Conservation (phyloP, 2,797 vertebrate genomes). For the Coreius guichenoti region DNA sequence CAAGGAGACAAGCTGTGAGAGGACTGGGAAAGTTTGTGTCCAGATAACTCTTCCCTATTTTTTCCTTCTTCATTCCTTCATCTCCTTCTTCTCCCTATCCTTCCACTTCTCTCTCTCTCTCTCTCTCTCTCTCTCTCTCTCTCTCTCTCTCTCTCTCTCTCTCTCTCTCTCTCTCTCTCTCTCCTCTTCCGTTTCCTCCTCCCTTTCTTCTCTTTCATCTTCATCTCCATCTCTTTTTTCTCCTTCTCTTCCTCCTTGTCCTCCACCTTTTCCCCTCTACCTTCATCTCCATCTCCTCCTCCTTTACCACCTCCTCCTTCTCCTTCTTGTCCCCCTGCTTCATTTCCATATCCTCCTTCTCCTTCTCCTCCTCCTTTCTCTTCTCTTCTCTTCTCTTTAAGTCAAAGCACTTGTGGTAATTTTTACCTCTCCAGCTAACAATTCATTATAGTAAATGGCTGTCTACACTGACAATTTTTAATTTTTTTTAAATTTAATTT, state of each 20-base stretch:
- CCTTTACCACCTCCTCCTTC: background rate
- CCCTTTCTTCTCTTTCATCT: background rate
- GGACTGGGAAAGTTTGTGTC: constrained; percentile 11
- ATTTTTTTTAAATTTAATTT: too few relatives aligned
- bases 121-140: too few relatives aligned
- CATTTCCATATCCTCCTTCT: background rate
- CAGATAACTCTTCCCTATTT: background rate
- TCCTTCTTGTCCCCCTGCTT: too few relatives aligned
- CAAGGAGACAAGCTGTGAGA: constrained; percentile 34
- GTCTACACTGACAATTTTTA: background rate
- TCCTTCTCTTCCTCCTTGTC: too few relatives aligned
- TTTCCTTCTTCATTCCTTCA: background rate
- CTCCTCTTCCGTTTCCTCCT: background rate
- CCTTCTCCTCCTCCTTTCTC: constrained; percentile 1
- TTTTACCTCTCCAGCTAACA: constrained; percentile 16
- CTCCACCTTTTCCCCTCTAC: background rate
- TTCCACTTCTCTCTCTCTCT: background rate
- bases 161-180: too few relatives aligned
- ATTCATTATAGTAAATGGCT: background rate
- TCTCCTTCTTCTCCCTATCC: background rate
- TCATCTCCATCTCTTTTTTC: background rate
- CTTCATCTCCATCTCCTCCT: background rate
- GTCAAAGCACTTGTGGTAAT: constrained; percentile 41
- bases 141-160: too few relatives aligned
- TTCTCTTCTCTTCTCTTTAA: constrained; percentile 21